Base-by-base conservation (phyloP, 2,888 invertebrate genomes). In the Pheosia tremula region DNA sequence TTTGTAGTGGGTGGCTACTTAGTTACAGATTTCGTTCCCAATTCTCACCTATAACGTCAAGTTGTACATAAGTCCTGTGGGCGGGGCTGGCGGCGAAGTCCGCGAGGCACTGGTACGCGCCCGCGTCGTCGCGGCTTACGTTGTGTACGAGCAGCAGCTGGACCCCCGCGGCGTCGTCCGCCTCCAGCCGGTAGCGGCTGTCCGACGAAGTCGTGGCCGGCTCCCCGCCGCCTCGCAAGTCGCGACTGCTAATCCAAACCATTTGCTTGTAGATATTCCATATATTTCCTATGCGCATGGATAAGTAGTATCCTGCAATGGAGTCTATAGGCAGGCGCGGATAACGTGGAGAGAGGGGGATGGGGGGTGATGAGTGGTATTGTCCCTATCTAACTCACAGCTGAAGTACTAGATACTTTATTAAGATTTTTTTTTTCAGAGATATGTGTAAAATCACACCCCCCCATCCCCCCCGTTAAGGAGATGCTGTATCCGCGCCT, bases 11-110 rank as follows among this genome's bases (percentile, higher is more conserved):
- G 41, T 47, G 10, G 45, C 9, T 45, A 45, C 45, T 10, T 45
- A 45, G 2, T 10, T 45, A 45, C 11, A 9, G 10, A 47, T 47
- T n/a, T 47, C 5, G n/a, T 5, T 4, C 11, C n/a, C 8, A 11
- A 45, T 56, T 75, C 83, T 77, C 78, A 90, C 91, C 90, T 50
- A 90, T 89, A 59, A 93, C 85, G 47, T 74, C 77, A 2, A 93
- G 84, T 66, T 85, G 77, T 47, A 89, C 75, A 58, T 81, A 83
- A 0, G 92, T 93, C 64, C 87, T 91, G 59, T 83, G 84, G 1
- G 89, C 78, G 0, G 90, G 92, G 66, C 92, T 90, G 39, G 82
- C 75, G 2, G 82, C 83, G 71, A 92, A 93, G 71, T 92, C 90
- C 8, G 88, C 91, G 47, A 85, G 75, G 74, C 93, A 93, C 50